Conservation (phyloP, 2,797 vertebrate genomes). For the Galaxias olidus region DNA sequence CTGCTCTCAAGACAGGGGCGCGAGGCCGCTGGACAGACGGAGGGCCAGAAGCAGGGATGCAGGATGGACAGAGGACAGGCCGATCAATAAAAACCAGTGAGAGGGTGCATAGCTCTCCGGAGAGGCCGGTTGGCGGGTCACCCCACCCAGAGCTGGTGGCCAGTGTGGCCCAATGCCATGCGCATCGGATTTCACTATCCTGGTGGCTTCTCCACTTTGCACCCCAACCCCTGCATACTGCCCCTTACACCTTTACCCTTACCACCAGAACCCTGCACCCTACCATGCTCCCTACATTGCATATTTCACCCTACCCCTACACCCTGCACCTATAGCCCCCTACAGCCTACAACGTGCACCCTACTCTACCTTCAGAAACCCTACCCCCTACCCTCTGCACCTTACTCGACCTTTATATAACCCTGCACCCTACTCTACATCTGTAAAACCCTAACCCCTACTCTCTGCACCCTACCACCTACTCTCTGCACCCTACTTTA, state of each 20-base stretch:
- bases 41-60: background rate
- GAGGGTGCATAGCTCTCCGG: too few relatives aligned
- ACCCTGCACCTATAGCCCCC: background rate
- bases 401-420: too few relatives aligned
- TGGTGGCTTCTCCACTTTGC: too few relatives aligned
- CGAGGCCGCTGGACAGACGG: conserved; percentile 16
- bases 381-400: too few relatives aligned
- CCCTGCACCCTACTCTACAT: conserved; percentile 41
- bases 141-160: background rate
- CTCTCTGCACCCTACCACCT: too few relatives aligned
- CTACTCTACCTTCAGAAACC: background rate
- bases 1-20: conserved; percentile 84
- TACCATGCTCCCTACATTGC: conserved; percentile 22
- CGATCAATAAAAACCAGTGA: too few relatives aligned
- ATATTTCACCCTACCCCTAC: conserved; percentile 16
- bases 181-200: too few relatives aligned
- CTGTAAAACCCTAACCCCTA: too few relatives aligned
- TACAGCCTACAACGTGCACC: background rate
- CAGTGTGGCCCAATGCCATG: too few relatives aligned
- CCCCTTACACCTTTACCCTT: conserved; percentile 29
- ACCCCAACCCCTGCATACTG: conserved; percentile 25
- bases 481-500: too few relatives aligned
- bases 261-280: conserved; percentile 55
- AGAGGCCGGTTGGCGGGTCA: too few relatives aligned
- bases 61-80: background rate